phyloP scores from a whole-genome alignment of 2,888 invertebrate genomes.

The Drosophila affinis region DNA sequence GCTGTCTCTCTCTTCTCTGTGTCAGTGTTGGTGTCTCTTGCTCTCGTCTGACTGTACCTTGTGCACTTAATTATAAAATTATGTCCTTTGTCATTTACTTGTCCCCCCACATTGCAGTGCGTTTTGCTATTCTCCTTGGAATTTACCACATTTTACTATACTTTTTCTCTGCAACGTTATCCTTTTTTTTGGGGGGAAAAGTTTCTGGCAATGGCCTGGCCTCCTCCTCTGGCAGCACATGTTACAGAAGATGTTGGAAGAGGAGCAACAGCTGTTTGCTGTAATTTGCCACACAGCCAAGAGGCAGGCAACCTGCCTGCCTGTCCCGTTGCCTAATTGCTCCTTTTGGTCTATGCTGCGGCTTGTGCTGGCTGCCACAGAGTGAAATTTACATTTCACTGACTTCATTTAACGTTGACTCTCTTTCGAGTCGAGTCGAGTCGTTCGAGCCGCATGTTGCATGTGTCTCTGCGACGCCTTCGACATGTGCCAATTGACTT shows the following conservation, averaged over 20 bases:
- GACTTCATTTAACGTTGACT: constrained; percentile 75
- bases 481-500: constrained; percentile 66
- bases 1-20: constrained; percentile 4
- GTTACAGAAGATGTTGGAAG: constrained; percentile 45
- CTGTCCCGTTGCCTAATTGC: constrained; percentile 53
- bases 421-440: constrained; percentile 17
- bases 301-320: neutral
- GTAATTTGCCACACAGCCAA: constrained; percentile 51
- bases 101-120: constrained; percentile 30
- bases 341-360: constrained; percentile 50
- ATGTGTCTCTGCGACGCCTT: constrained; percentile 27
- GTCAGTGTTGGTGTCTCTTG: neutral
- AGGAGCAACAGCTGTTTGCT: constrained; percentile 63
- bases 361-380: constrained; percentile 38
- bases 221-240: constrained; percentile 47
- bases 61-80: constrained; percentile 45
- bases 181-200: neutral
- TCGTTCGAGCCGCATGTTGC: constrained; percentile 13
- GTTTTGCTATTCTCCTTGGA: constrained; percentile 18
- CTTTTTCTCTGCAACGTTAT: no score
- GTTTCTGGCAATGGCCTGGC: neutral
- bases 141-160: neutral
- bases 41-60: constrained; percentile 2
- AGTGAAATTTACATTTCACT: constrained; percentile 75
- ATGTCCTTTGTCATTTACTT: constrained; percentile 37